Evolutionary conservation across 2,113 vertebrate species (phyloP).

Genomic region (Ornithorhynchus anatinus): DNA sequence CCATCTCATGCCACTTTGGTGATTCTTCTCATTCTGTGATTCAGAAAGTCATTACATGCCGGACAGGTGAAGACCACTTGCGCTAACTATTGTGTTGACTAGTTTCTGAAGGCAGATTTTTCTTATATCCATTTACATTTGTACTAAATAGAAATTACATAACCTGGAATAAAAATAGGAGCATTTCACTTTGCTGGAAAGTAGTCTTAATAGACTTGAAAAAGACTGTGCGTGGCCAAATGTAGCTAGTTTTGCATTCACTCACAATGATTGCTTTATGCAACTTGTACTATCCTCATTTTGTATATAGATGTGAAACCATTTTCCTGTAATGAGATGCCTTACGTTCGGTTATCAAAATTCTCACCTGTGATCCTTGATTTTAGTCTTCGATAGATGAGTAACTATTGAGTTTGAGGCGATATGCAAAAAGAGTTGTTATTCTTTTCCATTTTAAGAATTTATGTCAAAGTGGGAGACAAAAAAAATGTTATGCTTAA

Average conservation of each 20-base stretch:
- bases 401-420: constrained; percentile 52
- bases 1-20: constrained; percentile 27
- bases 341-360: constrained; percentile 66
- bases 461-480: constrained; percentile 20
- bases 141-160: constrained; percentile 48
- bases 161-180: constrained; percentile 33
- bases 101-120: constrained; percentile 24
- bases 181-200: constrained; percentile 15
- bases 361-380: constrained; percentile 61
- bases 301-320: constrained; percentile 50
- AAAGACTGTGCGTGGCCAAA: constrained; percentile 54
- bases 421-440: constrained; percentile 42
- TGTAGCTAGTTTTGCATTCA: constrained; percentile 65
- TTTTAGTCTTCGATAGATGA: constrained; percentile 56
- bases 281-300: constrained; percentile 64
- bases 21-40: constrained; percentile 31
- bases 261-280: constrained; percentile 62
- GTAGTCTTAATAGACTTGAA: constrained; percentile 37
- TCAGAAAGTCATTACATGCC: constrained; percentile 47
- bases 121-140: constrained; percentile 22
- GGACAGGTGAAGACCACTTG: constrained; percentile 24
- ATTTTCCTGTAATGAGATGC: constrained; percentile 63
- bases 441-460: constrained; percentile 60
- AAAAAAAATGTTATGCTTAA: constrained; percentile 1
- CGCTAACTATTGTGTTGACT: constrained; percentile 17